Percentiles rank a stretch among this genome's conserved stretches.
phyloP scores from a whole-genome alignment of 2,797 vertebrate genomes.

The Anomalospiza imberbis region DNA sequence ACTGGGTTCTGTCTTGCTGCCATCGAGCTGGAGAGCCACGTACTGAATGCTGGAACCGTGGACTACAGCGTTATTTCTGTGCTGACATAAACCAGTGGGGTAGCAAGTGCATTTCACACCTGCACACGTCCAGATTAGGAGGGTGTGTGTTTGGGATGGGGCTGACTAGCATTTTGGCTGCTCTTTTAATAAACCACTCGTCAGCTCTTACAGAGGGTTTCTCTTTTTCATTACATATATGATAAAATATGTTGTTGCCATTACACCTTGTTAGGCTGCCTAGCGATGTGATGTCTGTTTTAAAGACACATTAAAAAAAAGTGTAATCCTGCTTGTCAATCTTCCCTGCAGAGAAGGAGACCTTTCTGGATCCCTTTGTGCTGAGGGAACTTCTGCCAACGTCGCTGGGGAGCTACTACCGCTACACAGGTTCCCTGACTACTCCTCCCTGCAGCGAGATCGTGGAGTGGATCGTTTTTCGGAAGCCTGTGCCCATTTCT shows the following conservation, averaged over 20 bases:
- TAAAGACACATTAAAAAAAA: slow-evolving; percentile 4
- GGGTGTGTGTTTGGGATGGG: not conserved
- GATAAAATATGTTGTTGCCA: slow-evolving; percentile 36
- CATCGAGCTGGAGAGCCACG: not conserved
- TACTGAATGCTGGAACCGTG: not conserved
- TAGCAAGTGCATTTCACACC: slow-evolving; percentile 12
- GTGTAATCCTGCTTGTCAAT: slow-evolving; percentile 41
- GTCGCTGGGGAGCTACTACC: slow-evolving; percentile 89
- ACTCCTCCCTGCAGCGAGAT: slow-evolving; percentile 95
- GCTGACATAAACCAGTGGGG: not conserved
- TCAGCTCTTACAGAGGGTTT: not conserved
- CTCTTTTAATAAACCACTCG: slow-evolving; percentile 9
- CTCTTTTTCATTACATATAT: not conserved
- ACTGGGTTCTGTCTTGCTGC: not conserved
- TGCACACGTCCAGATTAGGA: not conserved
- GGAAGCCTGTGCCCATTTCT: slow-evolving; percentile 88
- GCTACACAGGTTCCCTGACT: slow-evolving; percentile 92
- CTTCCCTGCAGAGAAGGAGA: slow-evolving; percentile 88
- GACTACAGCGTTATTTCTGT: not conserved
- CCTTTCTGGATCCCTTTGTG: slow-evolving; percentile 93
- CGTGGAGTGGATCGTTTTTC: slow-evolving; percentile 96
- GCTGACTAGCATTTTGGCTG: slow-evolving; percentile 14
- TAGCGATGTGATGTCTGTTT: slow-evolving; percentile 32
- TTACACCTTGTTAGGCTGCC: slow-evolving; percentile 46
- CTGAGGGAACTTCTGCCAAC: slow-evolving; percentile 89